Base-by-base conservation (phyloP, 2,888 invertebrate species). In the Heliothis peltigera region DNA sequence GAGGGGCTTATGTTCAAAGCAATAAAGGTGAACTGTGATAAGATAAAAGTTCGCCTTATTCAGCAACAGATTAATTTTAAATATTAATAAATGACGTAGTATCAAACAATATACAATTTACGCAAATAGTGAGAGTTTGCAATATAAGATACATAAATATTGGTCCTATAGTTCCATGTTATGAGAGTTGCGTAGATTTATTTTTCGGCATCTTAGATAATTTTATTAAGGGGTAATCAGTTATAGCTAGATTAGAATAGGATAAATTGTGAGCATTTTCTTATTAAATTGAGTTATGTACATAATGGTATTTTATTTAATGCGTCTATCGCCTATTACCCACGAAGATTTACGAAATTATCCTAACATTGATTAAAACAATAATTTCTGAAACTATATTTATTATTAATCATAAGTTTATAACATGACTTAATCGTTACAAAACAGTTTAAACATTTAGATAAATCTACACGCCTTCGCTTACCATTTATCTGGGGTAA, bases 371-470 rank as follows among this genome's bases (percentile, higher is more conserved):
- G 64, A 78, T 64, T 77, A 80, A 89, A 89, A 87, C 79, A 70
- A 77, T 71, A 57, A 74, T 74, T 82, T 92, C 89, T 87, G 93
- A 94, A 94, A 94, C 93, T 94, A 94, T 92, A 94, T 92, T 93
- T 94, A 92, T 91, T 93, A 92, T 93, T 93, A 92, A 91, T 93
- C 87, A 91, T 94, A 94, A 92, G 92, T 94, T 91, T 91, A 92
- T 92, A 94, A 94, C 93, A 94, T 94, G 93, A 94, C 94, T 94
- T 94, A 93, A 89, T 92, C 85, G 92, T 94, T 93, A 94, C 87
- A 93, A 94, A 94, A 94, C 92, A 94, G 90, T 93, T 89, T 91
- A 93, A 92, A 92, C 89, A 89, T 91, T 92, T 88, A 91, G 89
- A 89, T 92, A 91, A 87, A 90, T 84, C 89, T 93, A 92, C 87